Percentiles rank a stretch among this genome's conserved stretches.
These are phyloP conservation scores for Mastomys natalensis DNA, from an alignment of 2,113 vertebrate genomes.

Conservation along the genomic window DNA sequence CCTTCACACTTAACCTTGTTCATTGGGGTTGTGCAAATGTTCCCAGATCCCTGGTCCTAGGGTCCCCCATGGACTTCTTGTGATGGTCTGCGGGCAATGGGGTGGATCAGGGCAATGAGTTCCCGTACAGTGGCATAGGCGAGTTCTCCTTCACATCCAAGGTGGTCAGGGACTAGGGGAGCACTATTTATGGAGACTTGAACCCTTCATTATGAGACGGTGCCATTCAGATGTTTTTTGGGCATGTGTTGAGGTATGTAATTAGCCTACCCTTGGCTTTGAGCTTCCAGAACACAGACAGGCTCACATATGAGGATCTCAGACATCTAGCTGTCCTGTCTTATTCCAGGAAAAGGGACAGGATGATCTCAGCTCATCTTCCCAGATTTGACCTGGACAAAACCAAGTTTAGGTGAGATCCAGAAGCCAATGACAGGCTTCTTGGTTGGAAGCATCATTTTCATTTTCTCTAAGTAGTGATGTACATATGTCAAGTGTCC, in stretches of 20 bases:
- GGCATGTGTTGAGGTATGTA: slow-evolving; percentile 71
- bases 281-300: slow-evolving; percentile 36
- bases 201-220: slow-evolving; percentile 73
- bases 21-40: not conserved
- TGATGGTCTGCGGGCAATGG: not conserved
- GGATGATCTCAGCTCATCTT: not conserved
- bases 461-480: not conserved
- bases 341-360: not conserved
- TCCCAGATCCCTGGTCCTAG: not conserved
- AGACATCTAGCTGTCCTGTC: not conserved
- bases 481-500: not conserved
- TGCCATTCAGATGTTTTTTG: slow-evolving; percentile 64
- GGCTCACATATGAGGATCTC: not conserved
- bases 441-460: not conserved
- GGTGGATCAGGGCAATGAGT: slow-evolving; percentile 70
- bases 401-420: not conserved
- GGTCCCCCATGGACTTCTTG: not conserved
- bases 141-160: slow-evolving; percentile 79
- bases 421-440: not conserved
- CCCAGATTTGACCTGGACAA: not conserved
- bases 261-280: slow-evolving; percentile 74
- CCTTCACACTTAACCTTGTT: not conserved
- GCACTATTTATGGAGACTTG: slow-evolving; percentile 74
- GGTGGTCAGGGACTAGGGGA: slow-evolving; percentile 71
- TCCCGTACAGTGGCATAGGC: slow-evolving; percentile 64